Evolutionary conservation across 2,888 invertebrate genomes (phyloP).

Genomic region (Oscheius myriophilus): DNA sequence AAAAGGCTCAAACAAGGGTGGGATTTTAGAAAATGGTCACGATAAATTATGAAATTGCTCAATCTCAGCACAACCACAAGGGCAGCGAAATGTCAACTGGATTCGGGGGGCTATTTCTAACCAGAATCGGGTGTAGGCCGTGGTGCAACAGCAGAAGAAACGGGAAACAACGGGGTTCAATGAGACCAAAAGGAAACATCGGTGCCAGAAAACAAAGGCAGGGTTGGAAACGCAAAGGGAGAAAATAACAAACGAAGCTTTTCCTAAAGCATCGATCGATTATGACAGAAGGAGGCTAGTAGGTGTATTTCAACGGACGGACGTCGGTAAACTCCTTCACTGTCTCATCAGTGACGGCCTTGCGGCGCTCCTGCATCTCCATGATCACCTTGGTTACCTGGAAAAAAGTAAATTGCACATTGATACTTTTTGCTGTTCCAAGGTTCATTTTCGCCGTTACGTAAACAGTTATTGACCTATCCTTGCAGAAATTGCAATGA

Average conservation of each 20-base stretch:
- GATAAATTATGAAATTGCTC: neutral
- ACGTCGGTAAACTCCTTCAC: conserved; percentile 86
- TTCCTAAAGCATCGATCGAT: conserved; percentile 10
- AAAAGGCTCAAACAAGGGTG: neutral
- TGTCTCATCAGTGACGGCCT: conserved; percentile 84
- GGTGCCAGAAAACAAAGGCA: too few relatives aligned
- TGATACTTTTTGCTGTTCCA: too few relatives aligned
- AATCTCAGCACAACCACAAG: conserved; percentile 15
- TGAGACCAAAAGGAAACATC: too few relatives aligned
- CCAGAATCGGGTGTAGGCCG: neutral
- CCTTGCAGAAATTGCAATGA: too few relatives aligned
- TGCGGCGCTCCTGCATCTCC: conserved; percentile 84
- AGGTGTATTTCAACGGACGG: conserved; percentile 39
- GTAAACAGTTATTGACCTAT: too few relatives aligned
- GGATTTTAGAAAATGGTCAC: neutral
- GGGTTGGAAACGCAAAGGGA: too few relatives aligned
- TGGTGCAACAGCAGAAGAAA: neutral
- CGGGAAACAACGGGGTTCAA: neutral
- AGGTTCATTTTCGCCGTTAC: too few relatives aligned
- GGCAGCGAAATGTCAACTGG: too few relatives aligned
- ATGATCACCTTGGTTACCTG: conserved; percentile 79
- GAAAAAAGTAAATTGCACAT: too few relatives aligned
- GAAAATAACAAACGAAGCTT: conserved; percentile 1
- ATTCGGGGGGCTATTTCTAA: too few relatives aligned
- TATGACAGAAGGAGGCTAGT: conserved; percentile 6